Evolutionary conservation across 2,888 invertebrate genomes (phyloP).

Genomic region (Digitonthophagus gazella): DNA sequence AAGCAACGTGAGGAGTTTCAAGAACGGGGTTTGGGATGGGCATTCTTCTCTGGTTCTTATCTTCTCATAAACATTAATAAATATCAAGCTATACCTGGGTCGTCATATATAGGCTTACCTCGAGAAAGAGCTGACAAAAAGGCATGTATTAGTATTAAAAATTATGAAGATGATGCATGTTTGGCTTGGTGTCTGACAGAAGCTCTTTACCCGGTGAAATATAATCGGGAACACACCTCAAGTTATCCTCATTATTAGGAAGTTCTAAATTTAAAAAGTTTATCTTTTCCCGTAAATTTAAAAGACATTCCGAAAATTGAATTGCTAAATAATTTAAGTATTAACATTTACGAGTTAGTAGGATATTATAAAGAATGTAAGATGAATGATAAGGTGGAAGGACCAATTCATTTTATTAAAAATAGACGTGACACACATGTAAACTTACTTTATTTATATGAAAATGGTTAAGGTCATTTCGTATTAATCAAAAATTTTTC

Average conservation of each 20-base stretch:
- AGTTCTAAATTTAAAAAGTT: slow-evolving; percentile 28
- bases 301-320: slow-evolving; percentile 28
- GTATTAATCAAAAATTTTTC: slow-evolving; percentile 26
- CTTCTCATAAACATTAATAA: slow-evolving; percentile 33
- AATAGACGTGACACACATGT: neutral
- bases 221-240: slow-evolving; percentile 24
- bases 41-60: slow-evolving; percentile 25
- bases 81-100: slow-evolving; percentile 31
- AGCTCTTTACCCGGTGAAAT: slow-evolving; percentile 30
- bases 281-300: slow-evolving; percentile 34
- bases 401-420: slow-evolving; percentile 20
- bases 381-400: slow-evolving; percentile 17
- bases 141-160: slow-evolving; percentile 35
- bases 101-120: slow-evolving; percentile 30
- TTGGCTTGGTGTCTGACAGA: slow-evolving; percentile 36
- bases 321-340: slow-evolving; percentile 19
- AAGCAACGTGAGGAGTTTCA: slow-evolving; percentile 35
- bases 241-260: slow-evolving; percentile 26
- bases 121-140: slow-evolving; percentile 28
- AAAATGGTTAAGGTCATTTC: slow-evolving; percentile 19
- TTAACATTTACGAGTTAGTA: slow-evolving; percentile 28
- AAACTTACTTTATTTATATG: slow-evolving; percentile 15
- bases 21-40: slow-evolving; percentile 36
- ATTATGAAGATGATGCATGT: slow-evolving; percentile 32
- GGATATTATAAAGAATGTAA: neutral